phyloP scores from a whole-genome alignment of 2,113 vertebrate genomes.

The Rhinopomastus cyanomelas region DNA sequence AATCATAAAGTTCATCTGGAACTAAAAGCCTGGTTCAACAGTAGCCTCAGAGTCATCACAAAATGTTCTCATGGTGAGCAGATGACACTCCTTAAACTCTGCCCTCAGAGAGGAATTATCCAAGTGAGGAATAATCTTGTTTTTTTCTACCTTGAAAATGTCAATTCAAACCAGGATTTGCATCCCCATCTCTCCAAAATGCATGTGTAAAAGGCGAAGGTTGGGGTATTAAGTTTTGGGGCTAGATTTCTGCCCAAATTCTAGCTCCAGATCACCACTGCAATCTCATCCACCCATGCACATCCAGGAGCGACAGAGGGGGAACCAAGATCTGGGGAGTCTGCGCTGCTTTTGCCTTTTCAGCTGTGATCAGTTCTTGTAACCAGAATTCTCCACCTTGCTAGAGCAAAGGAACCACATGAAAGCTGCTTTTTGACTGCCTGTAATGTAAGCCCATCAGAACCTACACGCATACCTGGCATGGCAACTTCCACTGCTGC shows the following conservation, averaged over 20 bases:
- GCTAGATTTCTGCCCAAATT: not conserved
- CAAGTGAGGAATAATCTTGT: not conserved
- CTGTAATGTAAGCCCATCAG: not conserved
- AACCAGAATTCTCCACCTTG: not conserved
- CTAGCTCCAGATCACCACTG: not conserved
- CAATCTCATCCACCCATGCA: not conserved
- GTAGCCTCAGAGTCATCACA: not conserved
- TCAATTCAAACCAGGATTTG: not conserved
- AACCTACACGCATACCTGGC: not conserved
- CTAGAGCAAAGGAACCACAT: not conserved
- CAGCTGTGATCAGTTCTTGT: rapidly evolving
- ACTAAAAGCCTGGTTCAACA: not conserved
- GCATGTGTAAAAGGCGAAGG: not conserved
- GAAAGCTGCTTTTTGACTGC: not conserved
- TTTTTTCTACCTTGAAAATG: too few relatives aligned
- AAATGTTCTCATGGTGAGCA: not conserved
- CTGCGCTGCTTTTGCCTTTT: not conserved
- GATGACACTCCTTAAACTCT: not conserved
- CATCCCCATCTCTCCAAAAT: not conserved
- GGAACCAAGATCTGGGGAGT: not conserved
- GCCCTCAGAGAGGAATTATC: not conserved
- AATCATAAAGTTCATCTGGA: not conserved
- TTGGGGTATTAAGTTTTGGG: not conserved
- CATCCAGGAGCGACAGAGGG: not conserved
- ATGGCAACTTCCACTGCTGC: not conserved